Evolutionary conservation across 2,113 vertebrate genomes (phyloP).

Genomic region (Ceuthmochares aereus): DNA sequence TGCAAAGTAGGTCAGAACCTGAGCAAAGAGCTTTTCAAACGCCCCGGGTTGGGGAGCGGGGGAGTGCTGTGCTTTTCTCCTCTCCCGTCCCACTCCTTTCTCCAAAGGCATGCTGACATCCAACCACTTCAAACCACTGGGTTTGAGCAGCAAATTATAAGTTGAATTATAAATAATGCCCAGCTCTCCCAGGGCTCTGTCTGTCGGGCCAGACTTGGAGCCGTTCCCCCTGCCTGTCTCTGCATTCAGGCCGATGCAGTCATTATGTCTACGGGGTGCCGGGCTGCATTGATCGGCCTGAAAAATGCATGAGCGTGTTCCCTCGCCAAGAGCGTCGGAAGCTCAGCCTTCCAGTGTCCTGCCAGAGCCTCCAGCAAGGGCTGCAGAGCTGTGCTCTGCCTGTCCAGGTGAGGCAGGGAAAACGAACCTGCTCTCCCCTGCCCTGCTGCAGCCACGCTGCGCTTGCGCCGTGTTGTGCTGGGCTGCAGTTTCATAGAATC

Average conservation of each 20-base stretch:
- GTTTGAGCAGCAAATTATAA: background rate
- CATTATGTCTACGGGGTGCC: background rate
- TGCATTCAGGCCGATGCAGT: background rate
- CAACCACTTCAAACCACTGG: background rate
- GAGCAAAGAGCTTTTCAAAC: background rate
- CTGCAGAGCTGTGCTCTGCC: background rate
- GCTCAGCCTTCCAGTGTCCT: background rate
- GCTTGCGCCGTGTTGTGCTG: background rate
- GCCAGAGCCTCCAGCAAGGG: rapidly evolving
- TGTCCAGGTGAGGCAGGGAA: too few relatives aligned
- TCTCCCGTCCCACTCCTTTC: background rate
- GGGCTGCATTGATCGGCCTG: background rate
- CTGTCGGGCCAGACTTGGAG: background rate
- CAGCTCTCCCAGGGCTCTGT: background rate
- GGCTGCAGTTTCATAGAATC: background rate
- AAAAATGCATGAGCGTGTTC: background rate
- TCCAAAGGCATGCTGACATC: slow-evolving; percentile 30
- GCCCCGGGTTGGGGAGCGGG: slow-evolving; percentile 35
- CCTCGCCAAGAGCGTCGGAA: background rate
- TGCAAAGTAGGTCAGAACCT: slow-evolving; percentile 61
- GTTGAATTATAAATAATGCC: slow-evolving; percentile 35
- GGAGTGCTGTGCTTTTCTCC: background rate
- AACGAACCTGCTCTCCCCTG: too few relatives aligned
- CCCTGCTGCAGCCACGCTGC: too few relatives aligned
- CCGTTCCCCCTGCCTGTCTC: background rate